phyloP scores from a whole-genome alignment of 1,140 invertebrate genomes.

The Sitodiplosis mosellana region DNA sequence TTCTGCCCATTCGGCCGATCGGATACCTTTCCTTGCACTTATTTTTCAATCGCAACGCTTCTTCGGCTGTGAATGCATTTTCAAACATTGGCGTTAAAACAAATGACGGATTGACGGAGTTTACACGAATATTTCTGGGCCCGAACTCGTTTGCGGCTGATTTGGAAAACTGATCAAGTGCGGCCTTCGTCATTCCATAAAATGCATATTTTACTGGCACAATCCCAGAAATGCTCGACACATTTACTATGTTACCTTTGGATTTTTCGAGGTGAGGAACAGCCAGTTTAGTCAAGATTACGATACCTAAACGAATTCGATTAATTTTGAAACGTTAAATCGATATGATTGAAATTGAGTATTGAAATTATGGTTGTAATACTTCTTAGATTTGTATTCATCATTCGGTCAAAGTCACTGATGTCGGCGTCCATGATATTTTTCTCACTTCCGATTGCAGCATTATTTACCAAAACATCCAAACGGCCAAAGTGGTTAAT shows the following conservation, averaged over 20 bases:
- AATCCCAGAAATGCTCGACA: neutral
- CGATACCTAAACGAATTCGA: too few relatives aligned
- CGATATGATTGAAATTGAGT: too few relatives aligned
- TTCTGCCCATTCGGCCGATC: slow-evolving; percentile 47
- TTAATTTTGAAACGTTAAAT: too few relatives aligned
- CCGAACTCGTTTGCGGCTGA: slow-evolving; percentile 40
- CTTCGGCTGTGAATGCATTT: slow-evolving; percentile 45
- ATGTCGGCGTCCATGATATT: slow-evolving; percentile 34
- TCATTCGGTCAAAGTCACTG: neutral
- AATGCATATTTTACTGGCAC: too few relatives aligned
- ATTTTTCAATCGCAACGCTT: slow-evolving; percentile 38
- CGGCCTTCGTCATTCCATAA: too few relatives aligned
- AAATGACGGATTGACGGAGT: slow-evolving; percentile 63
- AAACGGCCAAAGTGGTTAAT: too few relatives aligned
- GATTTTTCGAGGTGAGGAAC: too few relatives aligned
- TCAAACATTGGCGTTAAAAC: slow-evolving; percentile 53
- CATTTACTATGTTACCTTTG: neutral
- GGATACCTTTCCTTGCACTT: neutral
- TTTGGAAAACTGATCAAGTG: slow-evolving; percentile 26
- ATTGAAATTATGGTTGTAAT: too few relatives aligned
- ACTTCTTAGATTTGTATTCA: neutral
- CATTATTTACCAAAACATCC: slow-evolving; percentile 65
- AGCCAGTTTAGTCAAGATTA: too few relatives aligned
- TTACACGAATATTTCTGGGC: slow-evolving; percentile 57
- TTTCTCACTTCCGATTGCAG: slow-evolving; percentile 58